phyloP scores from a whole-genome alignment of 2,113 vertebrate genomes.

The Gymnocephalus cernua region DNA sequence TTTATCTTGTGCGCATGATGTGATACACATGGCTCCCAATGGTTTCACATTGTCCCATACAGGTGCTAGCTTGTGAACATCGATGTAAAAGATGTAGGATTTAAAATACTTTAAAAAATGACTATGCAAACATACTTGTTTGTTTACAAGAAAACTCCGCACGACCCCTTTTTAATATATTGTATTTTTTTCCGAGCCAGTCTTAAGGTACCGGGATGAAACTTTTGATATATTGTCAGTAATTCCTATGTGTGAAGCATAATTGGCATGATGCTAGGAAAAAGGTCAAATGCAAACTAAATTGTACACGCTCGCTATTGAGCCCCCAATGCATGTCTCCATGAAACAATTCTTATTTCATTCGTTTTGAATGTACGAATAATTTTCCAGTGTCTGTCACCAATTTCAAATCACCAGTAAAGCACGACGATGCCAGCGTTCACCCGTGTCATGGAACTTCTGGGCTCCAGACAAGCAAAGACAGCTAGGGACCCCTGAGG shows the following conservation, averaged over 20 bases:
- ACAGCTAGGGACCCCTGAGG: slow-evolving; percentile 54
- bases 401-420: slow-evolving; percentile 47
- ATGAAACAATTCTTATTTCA: slow-evolving; percentile 17
- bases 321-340: slow-evolving; percentile 3
- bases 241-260: slow-evolving; percentile 22
- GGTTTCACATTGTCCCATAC: not conserved
- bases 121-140: not conserved
- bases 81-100: not conserved
- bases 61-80: not conserved
- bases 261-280: slow-evolving; percentile 19
- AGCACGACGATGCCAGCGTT: slow-evolving; percentile 40
- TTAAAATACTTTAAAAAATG: not conserved
- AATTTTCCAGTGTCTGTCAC: slow-evolving; percentile 63
- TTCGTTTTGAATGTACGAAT: slow-evolving; percentile 9
- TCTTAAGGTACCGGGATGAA: not conserved
- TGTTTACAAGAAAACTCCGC: not conserved
- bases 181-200: not conserved
- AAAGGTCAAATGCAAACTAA: slow-evolving; percentile 13
- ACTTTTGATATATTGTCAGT: slow-evolving; percentile 27
- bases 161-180: not conserved
- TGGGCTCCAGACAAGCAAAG: slow-evolving; percentile 43
- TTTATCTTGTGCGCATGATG: not conserved
- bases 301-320: slow-evolving; percentile 13
- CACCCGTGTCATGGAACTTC: slow-evolving; percentile 51
- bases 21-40: not conserved